Conservation (phyloP, 23 tunicate species). For the Trididemnum nubilum region DNA sequence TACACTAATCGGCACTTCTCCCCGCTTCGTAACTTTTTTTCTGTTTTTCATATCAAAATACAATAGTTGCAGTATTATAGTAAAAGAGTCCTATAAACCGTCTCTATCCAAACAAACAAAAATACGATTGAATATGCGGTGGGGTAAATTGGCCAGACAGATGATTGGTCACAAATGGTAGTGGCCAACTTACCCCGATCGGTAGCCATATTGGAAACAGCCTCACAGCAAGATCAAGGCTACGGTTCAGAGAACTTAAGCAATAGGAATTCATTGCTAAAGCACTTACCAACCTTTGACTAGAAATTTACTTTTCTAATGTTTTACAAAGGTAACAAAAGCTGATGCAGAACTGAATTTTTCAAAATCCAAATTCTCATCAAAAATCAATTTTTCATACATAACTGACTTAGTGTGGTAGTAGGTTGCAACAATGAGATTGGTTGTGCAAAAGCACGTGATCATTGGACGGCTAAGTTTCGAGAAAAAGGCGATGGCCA, state of each 20-base stretch:
- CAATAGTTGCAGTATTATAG: too few species aligned
- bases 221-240: not conserved
- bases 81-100: not conserved
- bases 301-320: not conserved
- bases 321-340: not conserved
- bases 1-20: not conserved
- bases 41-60: not conserved
- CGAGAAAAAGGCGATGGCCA: not conserved
- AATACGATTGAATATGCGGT: not conserved
- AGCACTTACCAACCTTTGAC: not conserved
- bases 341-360: not conserved
- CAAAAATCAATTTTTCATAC: not conserved
- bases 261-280: not conserved
- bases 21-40: not conserved
- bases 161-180: not conserved
- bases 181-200: not conserved
- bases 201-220: not conserved
- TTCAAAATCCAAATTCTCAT: not conserved
- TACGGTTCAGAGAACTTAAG: not conserved
- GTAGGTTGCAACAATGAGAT: slow-evolving; percentile 1
- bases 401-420: not conserved
- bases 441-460: not conserved
- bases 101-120: too few species aligned
- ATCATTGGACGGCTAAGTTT: not conserved
- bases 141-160: not conserved